Evolutionary conservation across 2,888 invertebrate species (phyloP).

Genomic region (Furcula furcula): DNA sequence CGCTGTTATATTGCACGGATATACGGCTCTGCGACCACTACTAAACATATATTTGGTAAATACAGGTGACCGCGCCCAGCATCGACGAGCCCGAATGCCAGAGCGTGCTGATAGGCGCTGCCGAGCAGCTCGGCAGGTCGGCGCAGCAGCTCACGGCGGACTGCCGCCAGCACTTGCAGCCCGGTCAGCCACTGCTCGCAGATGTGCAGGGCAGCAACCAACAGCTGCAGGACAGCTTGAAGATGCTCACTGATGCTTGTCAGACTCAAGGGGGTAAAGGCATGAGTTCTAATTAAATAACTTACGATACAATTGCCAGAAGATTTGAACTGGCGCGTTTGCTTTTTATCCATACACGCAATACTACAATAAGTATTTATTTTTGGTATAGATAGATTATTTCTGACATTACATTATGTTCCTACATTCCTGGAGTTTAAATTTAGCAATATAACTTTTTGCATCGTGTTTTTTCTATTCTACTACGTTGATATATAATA

Average conservation of each 20-base stretch:
- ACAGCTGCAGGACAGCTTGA: constrained; percentile 23
- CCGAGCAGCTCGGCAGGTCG: constrained; percentile 26
- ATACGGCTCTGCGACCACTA: background rate
- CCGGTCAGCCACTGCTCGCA: constrained; percentile 16
- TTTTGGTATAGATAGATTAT: no score
- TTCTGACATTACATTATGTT: no score
- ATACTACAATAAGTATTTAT: no score
- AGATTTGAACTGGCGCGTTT: no score
- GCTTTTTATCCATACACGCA: no score
- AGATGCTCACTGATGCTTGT: constrained; percentile 25
- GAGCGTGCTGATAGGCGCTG: constrained; percentile 22
- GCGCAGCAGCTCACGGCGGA: constrained; percentile 26
- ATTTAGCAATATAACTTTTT: no score
- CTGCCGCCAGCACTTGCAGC: constrained; percentile 16
- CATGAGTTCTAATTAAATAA: no score
- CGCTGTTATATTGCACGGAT: no score
- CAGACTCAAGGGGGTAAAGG: constrained; percentile 4
- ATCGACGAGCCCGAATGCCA: constrained; percentile 33
- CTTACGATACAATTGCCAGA: no score
- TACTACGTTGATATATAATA: no score
- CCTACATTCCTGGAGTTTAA: no score
- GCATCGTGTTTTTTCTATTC: no score
- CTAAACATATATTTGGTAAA: background rate
- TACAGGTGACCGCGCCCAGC: constrained; percentile 36
- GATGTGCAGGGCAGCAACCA: constrained; percentile 14